These are phyloP conservation scores for Troglohyphantes excavatus DNA, from an alignment of 2,888 invertebrate genomes.

Conservation along the genomic window DNA sequence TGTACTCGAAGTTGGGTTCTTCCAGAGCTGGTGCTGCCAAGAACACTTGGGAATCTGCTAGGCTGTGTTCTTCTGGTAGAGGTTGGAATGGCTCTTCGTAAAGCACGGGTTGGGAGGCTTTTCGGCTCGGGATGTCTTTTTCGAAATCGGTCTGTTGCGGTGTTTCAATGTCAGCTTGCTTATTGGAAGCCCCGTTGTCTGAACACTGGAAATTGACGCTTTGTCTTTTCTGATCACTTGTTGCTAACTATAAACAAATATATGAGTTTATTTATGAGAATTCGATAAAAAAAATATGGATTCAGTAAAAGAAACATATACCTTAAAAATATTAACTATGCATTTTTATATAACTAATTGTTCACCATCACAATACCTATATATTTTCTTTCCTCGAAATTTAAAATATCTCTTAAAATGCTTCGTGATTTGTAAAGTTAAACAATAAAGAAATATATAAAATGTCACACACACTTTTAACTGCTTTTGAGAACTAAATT, in stretches of 20 bases:
- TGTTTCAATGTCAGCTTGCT: slow-evolving; percentile 31
- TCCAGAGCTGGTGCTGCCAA: neutral
- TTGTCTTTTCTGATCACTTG: slow-evolving; percentile 15
- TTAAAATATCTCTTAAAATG: too few species aligned
- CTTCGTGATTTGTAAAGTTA: too few species aligned
- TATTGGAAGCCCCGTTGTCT: slow-evolving; percentile 58
- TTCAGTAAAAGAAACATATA: too few species aligned
- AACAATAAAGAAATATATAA: too few species aligned
- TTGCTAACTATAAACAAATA: slow-evolving; percentile 4
- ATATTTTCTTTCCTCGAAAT: too few species aligned
- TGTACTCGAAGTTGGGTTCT: neutral
- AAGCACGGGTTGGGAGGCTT: slow-evolving; percentile 38
- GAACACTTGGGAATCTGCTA: neutral
- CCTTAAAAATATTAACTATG: too few species aligned
- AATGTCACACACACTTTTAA: too few species aligned
- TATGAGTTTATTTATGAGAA: too few species aligned
- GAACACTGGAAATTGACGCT: slow-evolving; percentile 27
- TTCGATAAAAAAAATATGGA: too few species aligned
- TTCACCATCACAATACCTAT: too few species aligned
- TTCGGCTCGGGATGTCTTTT: slow-evolving; percentile 48
- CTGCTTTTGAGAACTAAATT: too few species aligned
- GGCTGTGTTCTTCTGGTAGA: slow-evolving; percentile 1
- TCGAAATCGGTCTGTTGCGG: slow-evolving; percentile 46
- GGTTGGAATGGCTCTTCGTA: slow-evolving; percentile 23
- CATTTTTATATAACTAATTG: too few species aligned